Conservation (phyloP, 2,797 vertebrate species). For the Acanthis flammea region DNA sequence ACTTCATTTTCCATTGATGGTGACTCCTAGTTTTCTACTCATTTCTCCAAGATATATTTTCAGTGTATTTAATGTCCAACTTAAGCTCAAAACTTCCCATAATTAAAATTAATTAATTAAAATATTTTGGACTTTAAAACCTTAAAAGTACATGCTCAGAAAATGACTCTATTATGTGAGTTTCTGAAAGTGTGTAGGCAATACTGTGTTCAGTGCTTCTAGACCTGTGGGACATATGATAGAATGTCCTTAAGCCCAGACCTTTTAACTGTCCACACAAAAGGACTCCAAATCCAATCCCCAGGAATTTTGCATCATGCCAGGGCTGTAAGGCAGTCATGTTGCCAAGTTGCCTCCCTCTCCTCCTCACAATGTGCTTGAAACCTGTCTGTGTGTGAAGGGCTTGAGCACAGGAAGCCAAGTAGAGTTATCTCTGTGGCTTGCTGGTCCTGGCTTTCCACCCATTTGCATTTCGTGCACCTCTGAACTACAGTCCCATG, state of each 20-base stretch:
- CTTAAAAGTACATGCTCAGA: not conserved
- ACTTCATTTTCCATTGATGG: not conserved
- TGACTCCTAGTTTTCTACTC: not conserved
- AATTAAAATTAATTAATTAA: not conserved
- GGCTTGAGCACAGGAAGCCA: not conserved
- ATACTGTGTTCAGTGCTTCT: not conserved
- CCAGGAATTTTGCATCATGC: not conserved
- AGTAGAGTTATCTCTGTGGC: not conserved
- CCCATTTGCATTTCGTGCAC: not conserved
- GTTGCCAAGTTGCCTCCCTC: not conserved
- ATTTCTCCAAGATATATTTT: not conserved
- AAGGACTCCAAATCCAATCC: not conserved
- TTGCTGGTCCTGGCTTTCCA: not conserved
- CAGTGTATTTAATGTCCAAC: not conserved
- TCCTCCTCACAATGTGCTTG: not conserved
- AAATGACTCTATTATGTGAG: not conserved
- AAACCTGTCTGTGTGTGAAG: not conserved
- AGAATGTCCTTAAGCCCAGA: not conserved
- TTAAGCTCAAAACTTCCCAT: not conserved
- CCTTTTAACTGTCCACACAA: not conserved
- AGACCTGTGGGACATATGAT: not conserved
- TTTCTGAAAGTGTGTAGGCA: not conserved
- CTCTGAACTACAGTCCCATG: not conserved
- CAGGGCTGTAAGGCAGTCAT: fast-evolving
- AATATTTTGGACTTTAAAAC: not conserved